Evolutionary conservation across 1,140 invertebrate genomes (phyloP).

Genomic region (Luehdorfia chinensis): DNA sequence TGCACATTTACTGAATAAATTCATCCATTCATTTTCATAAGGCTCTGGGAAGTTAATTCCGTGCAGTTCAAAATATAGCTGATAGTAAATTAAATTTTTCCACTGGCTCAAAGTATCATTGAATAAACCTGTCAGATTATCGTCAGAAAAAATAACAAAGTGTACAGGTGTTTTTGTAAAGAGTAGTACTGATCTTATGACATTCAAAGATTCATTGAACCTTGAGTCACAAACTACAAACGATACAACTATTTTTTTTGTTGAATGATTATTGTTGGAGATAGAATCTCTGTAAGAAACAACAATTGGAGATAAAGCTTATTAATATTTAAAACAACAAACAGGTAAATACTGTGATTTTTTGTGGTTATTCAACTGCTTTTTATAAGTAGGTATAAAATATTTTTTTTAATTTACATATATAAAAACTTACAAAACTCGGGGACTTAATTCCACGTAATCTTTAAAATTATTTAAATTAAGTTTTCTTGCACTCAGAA

Average conservation of each 20-base stretch:
- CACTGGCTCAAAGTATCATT: conserved; percentile 85
- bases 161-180: conserved; percentile 83
- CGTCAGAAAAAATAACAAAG: conserved; percentile 90
- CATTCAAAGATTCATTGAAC: conserved; percentile 85
- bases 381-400: not conserved
- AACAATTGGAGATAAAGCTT: not conserved
- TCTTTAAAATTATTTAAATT: conserved; percentile 1
- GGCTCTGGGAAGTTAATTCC: conserved; percentile 87
- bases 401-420: not conserved
- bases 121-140: conserved; percentile 81
- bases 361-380: not conserved
- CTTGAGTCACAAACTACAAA: conserved; percentile 68
- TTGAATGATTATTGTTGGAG: conserved; percentile 2
- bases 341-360: not conserved
- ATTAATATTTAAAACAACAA: not conserved
- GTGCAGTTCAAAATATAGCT: conserved; percentile 86
- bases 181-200: conserved; percentile 92
- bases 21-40: conserved; percentile 87
- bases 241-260: conserved; percentile 49
- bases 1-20: conserved; percentile 95
- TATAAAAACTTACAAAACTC: not conserved
- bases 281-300: conserved; percentile 23
- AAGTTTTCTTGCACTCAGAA: conserved; percentile 18
- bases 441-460: not conserved
- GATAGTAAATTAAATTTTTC: conserved; percentile 80